Conservation (phyloP, 2,888 invertebrate species). For the Eristalinus sepulchralis region DNA sequence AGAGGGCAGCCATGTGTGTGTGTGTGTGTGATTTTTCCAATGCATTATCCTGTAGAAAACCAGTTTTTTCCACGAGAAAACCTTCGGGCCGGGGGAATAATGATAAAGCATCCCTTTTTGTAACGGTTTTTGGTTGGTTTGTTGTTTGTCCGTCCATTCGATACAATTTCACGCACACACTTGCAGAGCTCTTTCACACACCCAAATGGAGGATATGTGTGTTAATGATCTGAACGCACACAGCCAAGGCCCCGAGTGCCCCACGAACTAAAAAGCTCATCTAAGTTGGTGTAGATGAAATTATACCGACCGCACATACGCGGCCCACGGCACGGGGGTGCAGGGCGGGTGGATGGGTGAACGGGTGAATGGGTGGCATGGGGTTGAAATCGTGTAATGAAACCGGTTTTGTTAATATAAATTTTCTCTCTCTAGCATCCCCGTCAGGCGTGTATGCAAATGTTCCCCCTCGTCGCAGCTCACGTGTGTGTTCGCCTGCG, state of each 20-base stretch:
- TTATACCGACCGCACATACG: conserved; percentile 71
- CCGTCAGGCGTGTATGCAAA: conserved; percentile 53
- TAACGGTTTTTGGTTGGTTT: conserved; percentile 71
- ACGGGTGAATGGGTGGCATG: conserved; percentile 22
- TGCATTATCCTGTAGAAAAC: conserved; percentile 68
- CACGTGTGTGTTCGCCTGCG: conserved; percentile 19
- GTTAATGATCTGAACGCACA: conserved; percentile 62
- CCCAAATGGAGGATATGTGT: not conserved
- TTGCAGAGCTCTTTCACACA: not conserved
- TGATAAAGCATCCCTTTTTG: conserved; percentile 69
- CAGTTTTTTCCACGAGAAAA: conserved; percentile 56
- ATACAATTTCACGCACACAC: conserved; percentile 25
- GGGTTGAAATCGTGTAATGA: conserved; percentile 64
- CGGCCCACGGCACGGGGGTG: conserved; percentile 45
- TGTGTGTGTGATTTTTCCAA: conserved; percentile 63
- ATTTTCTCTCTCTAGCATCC: conserved; percentile 54
- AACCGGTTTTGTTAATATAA: conserved; percentile 70
- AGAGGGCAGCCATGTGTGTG: conserved; percentile 16
- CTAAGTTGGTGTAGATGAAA: conserved; percentile 71
- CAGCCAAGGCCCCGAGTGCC: conserved; percentile 37
- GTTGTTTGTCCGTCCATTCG: conserved; percentile 60
- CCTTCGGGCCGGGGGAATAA: conserved; percentile 28
- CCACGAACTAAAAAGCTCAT: conserved; percentile 70
- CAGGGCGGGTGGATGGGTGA: not conserved
- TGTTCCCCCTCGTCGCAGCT: conserved; percentile 49